Percentiles rank a stretch among this genome's conserved stretches.
Evolutionary conservation across 2,888 invertebrate species (phyloP).

Genomic region (Fissipunctia ypsillon): DNA sequence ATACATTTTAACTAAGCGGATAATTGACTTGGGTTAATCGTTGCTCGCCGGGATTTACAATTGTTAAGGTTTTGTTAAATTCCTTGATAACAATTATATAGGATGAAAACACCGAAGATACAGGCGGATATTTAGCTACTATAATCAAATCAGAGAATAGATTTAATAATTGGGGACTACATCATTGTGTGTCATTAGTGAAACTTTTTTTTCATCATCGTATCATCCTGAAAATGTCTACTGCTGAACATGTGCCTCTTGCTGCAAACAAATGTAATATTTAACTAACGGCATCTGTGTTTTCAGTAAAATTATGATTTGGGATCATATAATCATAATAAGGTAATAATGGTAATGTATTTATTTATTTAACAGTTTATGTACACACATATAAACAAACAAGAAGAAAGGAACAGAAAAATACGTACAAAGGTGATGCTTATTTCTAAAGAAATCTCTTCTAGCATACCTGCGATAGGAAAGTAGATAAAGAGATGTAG

Average conservation of each 20-base stretch:
- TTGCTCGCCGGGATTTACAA: conserved; percentile 37
- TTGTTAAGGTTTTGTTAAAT: conserved; percentile 45
- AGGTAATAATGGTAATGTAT: no score
- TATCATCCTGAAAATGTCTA: not conserved
- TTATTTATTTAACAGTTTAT: no score
- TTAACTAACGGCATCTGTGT: not conserved
- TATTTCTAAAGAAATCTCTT: no score
- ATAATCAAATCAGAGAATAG: not conserved
- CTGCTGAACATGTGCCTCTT: no score
- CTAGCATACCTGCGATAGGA: no score
- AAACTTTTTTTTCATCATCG: not conserved
- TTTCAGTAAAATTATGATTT: not conserved
- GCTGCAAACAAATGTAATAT: not conserved
- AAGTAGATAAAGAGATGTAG: no score
- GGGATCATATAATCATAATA: not conserved
- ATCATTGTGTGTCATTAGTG: not conserved
- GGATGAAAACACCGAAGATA: not conserved
- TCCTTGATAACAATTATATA: not conserved
- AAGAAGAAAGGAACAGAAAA: no score
- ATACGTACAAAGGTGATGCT: no score
- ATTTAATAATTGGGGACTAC: not conserved
- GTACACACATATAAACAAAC: no score
- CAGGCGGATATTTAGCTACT: not conserved
- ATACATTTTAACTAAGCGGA: conserved; percentile 55
- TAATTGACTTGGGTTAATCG: conserved; percentile 54